phyloP scores from a whole-genome alignment of 2,888 invertebrate species.

The Andrena camellia region DNA sequence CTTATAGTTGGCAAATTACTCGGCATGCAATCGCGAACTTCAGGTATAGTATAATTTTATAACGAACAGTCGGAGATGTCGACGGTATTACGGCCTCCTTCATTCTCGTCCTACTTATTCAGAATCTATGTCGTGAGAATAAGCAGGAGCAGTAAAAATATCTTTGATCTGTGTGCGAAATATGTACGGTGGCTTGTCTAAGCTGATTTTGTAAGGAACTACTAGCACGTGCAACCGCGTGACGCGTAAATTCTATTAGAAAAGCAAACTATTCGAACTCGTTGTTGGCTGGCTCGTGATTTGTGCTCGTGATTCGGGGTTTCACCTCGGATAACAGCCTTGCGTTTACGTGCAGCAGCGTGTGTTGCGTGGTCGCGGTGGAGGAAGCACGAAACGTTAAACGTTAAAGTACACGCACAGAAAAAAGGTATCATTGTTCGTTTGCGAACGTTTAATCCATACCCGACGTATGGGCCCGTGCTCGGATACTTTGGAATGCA shows the following conservation, averaged over 20 bases:
- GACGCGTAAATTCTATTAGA: slow-evolving; percentile 48
- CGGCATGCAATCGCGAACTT: slow-evolving; percentile 1
- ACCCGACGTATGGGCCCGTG: slow-evolving; percentile 46
- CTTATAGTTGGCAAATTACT: slow-evolving; percentile 11
- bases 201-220: slow-evolving; percentile 18
- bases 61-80: not conserved
- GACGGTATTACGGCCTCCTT: not conserved
- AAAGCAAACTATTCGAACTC: slow-evolving; percentile 46
- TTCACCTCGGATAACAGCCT: slow-evolving; percentile 34
- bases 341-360: slow-evolving; percentile 57
- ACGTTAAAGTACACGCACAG: slow-evolving; percentile 84
- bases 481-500: slow-evolving; percentile 60
- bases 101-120: not conserved
- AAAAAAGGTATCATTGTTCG: slow-evolving; percentile 73
- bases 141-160: not conserved
- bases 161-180: not conserved
- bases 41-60: not conserved
- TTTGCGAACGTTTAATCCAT: slow-evolving; percentile 53
- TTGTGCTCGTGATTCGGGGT: slow-evolving; percentile 45
- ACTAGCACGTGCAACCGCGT: slow-evolving; percentile 46
- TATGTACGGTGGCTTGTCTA: slow-evolving; percentile 2
- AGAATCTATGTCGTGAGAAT: not conserved
- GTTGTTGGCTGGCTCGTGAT: slow-evolving; percentile 28
- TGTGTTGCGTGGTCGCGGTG: slow-evolving; percentile 66
- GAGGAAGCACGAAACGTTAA: slow-evolving; percentile 59